phyloP scores from a whole-genome alignment of 2,888 invertebrate species.

The Serripes groenlandicus region DNA sequence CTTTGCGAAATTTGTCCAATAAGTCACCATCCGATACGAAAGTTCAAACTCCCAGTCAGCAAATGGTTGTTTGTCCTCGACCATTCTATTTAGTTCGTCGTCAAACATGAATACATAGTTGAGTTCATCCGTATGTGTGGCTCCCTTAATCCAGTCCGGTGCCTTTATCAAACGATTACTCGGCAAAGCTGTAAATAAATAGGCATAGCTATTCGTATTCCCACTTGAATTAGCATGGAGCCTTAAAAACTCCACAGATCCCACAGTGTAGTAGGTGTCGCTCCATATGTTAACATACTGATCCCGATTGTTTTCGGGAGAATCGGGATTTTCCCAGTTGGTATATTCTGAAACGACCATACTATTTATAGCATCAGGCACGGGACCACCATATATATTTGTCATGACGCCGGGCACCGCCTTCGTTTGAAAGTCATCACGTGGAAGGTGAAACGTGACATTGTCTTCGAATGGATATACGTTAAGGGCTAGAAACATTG shows the following conservation, averaged over 20 bases:
- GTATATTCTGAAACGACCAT: slow-evolving; percentile 41
- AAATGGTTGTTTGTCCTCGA: not conserved
- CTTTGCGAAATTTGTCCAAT: slow-evolving; percentile 8
- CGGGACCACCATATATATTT: not conserved
- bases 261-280: slow-evolving; percentile 95
- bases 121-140: slow-evolving; percentile 77
- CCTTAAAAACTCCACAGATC: slow-evolving; percentile 90
- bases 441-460: not conserved
- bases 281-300: slow-evolving; percentile 96
- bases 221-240: slow-evolving; percentile 89
- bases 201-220: slow-evolving; percentile 60
- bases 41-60: slow-evolving; percentile 1
- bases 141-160: slow-evolving; percentile 76
- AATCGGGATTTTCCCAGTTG: slow-evolving; percentile 85
- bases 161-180: slow-evolving; percentile 65
- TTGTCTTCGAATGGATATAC: slow-evolving; percentile 4
- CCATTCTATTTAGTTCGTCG: too few species aligned
- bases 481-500: not conserved
- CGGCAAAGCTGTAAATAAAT: slow-evolving; percentile 63
- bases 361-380: slow-evolving; percentile 17
- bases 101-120: not conserved
- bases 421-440: not conserved
- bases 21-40: not conserved
- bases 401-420: not conserved
- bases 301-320: slow-evolving; percentile 92